Evolutionary conservation across 2,888 invertebrate genomes (phyloP).

Genomic region (Catocala nupta): DNA sequence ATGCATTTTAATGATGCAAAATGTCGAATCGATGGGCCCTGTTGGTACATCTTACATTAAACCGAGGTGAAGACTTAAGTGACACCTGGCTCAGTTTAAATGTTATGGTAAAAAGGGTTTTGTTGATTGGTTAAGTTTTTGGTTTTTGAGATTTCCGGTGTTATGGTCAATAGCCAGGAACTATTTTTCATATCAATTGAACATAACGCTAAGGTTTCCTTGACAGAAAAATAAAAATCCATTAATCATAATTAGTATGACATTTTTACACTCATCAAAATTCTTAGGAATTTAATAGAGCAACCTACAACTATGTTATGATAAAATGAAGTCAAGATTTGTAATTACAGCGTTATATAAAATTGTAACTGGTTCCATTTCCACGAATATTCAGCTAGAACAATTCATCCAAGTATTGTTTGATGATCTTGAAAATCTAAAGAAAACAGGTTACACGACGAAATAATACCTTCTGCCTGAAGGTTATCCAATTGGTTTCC

Average conservation of each 20-base stretch:
- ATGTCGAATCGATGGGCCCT: slow-evolving; percentile 76
- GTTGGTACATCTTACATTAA: slow-evolving; percentile 65
- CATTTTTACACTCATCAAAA: too few relatives aligned
- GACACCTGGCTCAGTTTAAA: slow-evolving; percentile 66
- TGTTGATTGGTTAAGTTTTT: slow-evolving; percentile 26
- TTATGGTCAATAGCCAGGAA: neutral
- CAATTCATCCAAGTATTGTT: slow-evolving; percentile 4
- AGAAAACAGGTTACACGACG: neutral
- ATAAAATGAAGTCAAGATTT: too few relatives aligned
- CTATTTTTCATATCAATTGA: too few relatives aligned
- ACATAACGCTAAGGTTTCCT: too few relatives aligned
- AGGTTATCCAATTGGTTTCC: neutral
- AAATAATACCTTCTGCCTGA: neutral
- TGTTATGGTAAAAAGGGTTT: slow-evolving; percentile 49
- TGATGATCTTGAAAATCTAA: slow-evolving; percentile 10
- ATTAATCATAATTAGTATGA: too few relatives aligned
- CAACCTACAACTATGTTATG: too few relatives aligned
- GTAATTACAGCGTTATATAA: neutral
- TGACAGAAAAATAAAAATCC: too few relatives aligned
- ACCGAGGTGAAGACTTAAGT: slow-evolving; percentile 67
- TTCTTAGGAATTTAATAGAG: too few relatives aligned
- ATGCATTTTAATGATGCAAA: slow-evolving; percentile 88
- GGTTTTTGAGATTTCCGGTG: slow-evolving; percentile 11
- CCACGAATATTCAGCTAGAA: neutral
- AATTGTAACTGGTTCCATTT: neutral